Conservation (phyloP, 2,888 invertebrate genomes). For the Aquatica leii region DNA sequence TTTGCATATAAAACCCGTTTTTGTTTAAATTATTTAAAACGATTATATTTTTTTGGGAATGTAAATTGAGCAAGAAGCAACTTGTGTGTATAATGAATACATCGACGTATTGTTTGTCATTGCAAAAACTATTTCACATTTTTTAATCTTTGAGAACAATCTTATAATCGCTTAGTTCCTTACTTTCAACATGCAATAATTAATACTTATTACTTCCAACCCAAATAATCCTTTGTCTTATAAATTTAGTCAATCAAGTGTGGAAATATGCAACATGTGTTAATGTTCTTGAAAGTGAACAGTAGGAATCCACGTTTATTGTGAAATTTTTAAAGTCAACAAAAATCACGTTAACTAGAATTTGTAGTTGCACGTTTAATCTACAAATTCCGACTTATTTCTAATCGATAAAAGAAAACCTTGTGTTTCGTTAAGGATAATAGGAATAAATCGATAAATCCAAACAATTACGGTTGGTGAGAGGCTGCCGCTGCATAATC, state of each 20-base stretch:
- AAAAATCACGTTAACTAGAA: conserved; percentile 12
- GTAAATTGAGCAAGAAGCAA: no score
- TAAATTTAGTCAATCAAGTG: conserved; percentile 26
- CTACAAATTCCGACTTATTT: conserved; percentile 13
- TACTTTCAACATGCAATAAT: conserved; percentile 22
- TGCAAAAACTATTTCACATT: no score
- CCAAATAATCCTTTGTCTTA: conserved; percentile 21
- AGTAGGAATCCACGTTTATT: conserved; percentile 12
- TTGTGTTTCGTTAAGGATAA: conserved; percentile 32
- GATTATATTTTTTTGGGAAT: neutral
- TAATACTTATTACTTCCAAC: conserved; percentile 24
- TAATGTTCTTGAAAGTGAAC: conserved; percentile 22
- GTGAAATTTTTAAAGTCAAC: conserved; percentile 12
- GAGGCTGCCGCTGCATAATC: conserved; percentile 19
- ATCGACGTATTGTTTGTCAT: no score
- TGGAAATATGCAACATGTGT: conserved; percentile 18
- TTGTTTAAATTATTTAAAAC: neutral
- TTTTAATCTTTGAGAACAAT: conserved; percentile 15
- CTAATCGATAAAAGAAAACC: conserved; percentile 14
- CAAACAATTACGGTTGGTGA: conserved; percentile 31
- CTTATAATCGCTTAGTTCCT: conserved; percentile 20
- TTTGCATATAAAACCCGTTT: neutral
- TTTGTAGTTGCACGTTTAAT: conserved; percentile 21
- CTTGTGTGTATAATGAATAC: no score
- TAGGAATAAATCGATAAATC: conserved; percentile 20